Conservation (phyloP, 2,888 invertebrate genomes). For the Brachypterus glaber region DNA sequence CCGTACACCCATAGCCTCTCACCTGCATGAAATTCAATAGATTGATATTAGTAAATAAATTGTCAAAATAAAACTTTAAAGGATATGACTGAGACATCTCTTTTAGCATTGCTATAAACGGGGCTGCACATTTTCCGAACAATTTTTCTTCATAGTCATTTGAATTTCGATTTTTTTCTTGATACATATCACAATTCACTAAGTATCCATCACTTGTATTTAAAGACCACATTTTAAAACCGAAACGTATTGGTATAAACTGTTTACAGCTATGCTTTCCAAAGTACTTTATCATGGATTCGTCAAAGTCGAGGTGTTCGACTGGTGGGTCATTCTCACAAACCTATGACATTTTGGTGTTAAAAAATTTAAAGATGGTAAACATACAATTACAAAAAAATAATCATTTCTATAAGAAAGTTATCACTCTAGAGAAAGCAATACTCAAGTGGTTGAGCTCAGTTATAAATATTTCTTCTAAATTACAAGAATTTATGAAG, state of each 20-base stretch:
- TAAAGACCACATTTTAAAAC: conserved; percentile 11
- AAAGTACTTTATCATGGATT: conserved; percentile 23
- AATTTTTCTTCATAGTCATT: conserved; percentile 6
- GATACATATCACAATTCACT: conserved; percentile 8
- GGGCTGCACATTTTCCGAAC: conserved; percentile 9
- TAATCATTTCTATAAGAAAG: too few relatives aligned
- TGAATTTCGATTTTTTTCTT: conserved; percentile 6
- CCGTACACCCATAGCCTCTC: conserved; percentile 7
- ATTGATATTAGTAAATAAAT: conserved; percentile 8
- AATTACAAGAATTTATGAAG: too few relatives aligned
- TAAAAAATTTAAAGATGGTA: too few relatives aligned
- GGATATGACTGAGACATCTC: conserved; percentile 6
- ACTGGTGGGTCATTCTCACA: too few relatives aligned
- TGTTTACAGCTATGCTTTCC: conserved; percentile 22
- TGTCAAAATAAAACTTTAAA: conserved; percentile 8
- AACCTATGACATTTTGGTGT: too few relatives aligned
- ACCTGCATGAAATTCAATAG: conserved; percentile 7
- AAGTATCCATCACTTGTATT: conserved; percentile 8
- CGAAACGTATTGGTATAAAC: conserved; percentile 19
- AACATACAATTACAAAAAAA: too few relatives aligned
- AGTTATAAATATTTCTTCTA: too few relatives aligned
- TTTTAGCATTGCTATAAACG: conserved; percentile 6
- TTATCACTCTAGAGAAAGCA: too few relatives aligned
- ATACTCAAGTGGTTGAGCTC: too few relatives aligned
- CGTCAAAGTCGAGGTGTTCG: conserved; percentile 33